A percentile compares a stretch with the other conserved stretches of the same genome.
phyloP scores from a whole-genome alignment of 2,888 invertebrate species.

The Drosophila imparisetae region DNA sequence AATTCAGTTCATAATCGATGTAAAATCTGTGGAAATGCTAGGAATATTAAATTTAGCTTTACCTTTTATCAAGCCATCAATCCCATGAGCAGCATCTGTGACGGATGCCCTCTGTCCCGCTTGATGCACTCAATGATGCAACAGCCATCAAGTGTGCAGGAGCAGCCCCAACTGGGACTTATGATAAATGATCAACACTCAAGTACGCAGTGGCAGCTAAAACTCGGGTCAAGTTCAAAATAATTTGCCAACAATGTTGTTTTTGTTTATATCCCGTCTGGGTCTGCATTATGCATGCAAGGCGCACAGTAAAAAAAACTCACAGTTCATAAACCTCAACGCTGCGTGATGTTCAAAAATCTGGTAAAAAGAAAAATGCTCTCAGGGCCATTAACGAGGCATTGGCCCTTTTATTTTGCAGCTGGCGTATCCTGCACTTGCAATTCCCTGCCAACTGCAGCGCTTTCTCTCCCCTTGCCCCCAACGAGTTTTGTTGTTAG shows the following conservation, averaged over 20 bases:
- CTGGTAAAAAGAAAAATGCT: conserved; percentile 21
- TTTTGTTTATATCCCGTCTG: conserved; percentile 40
- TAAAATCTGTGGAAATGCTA: conserved; percentile 27
- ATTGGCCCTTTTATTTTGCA: conserved; percentile 61
- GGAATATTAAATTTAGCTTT: conserved; percentile 59
- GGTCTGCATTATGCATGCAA: conserved; percentile 47
- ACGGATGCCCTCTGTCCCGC: conserved; percentile 1
- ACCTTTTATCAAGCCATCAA: conserved; percentile 44
- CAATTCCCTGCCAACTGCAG: conserved; percentile 64
- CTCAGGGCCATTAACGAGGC: conserved; percentile 73
- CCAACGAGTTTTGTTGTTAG: conserved; percentile 57
- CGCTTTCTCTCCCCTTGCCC: conserved; percentile 22
- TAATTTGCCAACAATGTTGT: conserved; percentile 59
- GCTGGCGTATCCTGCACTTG: conserved; percentile 47
- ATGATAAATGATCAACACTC: conserved; percentile 59
- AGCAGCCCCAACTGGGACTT: conserved; percentile 21
- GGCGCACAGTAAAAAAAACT: conserved; percentile 43
- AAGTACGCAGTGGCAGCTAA: conserved; percentile 17
- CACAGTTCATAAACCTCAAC: conserved; percentile 60
- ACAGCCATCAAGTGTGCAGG: conserved; percentile 30
- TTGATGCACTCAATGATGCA: conserved; percentile 59
- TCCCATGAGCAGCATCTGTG: conserved; percentile 40
- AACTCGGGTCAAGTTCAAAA: conserved; percentile 72
- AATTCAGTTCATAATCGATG: conserved; percentile 21
- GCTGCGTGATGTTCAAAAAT: conserved; percentile 35